Conservation (phyloP, 2,888 invertebrate species). For the Ormia ochracea region DNA sequence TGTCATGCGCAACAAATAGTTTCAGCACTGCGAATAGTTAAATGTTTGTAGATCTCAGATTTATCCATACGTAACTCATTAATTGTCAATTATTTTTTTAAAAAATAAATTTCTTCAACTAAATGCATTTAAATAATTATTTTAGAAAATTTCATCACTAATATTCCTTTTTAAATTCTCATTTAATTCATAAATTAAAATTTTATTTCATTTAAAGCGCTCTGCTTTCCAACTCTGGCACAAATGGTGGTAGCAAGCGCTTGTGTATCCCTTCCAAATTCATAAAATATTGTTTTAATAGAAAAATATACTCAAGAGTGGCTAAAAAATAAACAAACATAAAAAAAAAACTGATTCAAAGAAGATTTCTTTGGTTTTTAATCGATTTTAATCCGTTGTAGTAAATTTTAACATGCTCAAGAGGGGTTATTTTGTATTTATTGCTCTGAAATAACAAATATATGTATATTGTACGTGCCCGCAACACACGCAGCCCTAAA, state of each 20-base stretch:
- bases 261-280: constrained; percentile 23
- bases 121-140: too few species aligned
- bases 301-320: constrained; percentile 33
- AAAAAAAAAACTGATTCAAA: neutral
- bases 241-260: neutral
- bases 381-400: constrained; percentile 14
- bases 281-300: constrained; percentile 44
- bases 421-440: constrained; percentile 1
- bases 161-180: too few species aligned
- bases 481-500: neutral
- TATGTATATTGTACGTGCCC: neutral
- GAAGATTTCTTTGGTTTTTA: constrained; percentile 11
- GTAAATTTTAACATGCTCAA: neutral
- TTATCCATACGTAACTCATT: too few species aligned
- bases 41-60: too few species aligned
- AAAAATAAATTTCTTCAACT: too few species aligned
- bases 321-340: constrained; percentile 11
- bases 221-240: neutral
- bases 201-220: neutral
- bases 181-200: too few species aligned
- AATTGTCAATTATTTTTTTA: too few species aligned
- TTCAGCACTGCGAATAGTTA: too few species aligned
- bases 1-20: too few species aligned
- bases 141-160: too few species aligned
- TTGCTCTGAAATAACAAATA: neutral